A percentile compares a stretch with the other conserved stretches of the same genome.
Evolutionary conservation across 2,888 invertebrate species (phyloP).

Genomic region (Scaptodrosophila latifasciaeformis): DNA sequence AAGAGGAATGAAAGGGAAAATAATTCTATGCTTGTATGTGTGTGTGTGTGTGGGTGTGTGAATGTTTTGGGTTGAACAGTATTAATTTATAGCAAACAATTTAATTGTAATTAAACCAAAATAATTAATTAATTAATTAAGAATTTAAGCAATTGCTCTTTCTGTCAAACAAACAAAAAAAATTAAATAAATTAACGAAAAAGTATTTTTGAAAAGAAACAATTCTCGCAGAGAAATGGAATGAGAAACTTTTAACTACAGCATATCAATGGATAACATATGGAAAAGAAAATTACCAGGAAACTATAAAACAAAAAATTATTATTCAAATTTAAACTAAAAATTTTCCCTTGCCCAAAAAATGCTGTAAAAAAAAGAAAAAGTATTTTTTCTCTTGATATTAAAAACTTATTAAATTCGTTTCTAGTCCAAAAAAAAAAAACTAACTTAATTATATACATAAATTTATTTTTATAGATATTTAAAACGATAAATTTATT

Average conservation of each 20-base stretch:
- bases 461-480: background rate
- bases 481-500: slow-evolving; percentile 26
- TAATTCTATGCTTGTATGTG: no score
- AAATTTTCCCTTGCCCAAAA: no score
- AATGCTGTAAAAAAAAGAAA: slow-evolving; percentile 9
- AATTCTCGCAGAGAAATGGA: background rate
- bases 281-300: slow-evolving; percentile 7
- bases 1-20: no score
- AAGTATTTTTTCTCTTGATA: slow-evolving; percentile 45
- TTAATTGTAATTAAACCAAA: background rate
- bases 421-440: slow-evolving; percentile 18
- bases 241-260: slow-evolving; percentile 19
- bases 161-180: background rate
- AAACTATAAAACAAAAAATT: slow-evolving; percentile 14
- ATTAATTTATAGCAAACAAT: slow-evolving; percentile 46
- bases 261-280: slow-evolving; percentile 32
- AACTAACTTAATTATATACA: slow-evolving; percentile 29
- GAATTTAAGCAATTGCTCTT: no score
- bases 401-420: slow-evolving; percentile 29
- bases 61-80: slow-evolving; percentile 35
- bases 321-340: no score
- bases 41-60: background rate
- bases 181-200: no score
- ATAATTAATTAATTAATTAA: no score
- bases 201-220: background rate